Conservation (phyloP, 1,140 invertebrate genomes). For the Orius insidiosus region DNA sequence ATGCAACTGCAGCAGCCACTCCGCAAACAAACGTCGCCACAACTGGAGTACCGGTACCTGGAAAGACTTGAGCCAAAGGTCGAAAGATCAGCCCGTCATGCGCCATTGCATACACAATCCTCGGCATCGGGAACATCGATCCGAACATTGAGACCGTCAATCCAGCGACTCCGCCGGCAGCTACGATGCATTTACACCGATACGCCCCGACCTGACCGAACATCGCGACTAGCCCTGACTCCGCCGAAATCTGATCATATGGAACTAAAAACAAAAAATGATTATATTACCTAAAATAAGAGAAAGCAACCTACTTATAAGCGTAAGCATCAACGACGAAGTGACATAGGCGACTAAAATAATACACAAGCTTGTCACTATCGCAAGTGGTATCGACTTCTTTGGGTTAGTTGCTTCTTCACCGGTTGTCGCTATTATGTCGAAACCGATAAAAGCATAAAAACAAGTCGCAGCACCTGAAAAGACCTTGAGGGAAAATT, state of each 20-base stretch:
- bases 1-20: constrained; percentile 56
- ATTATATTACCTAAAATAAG: constrained; percentile 26
- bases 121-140: constrained; percentile 59
- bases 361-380: constrained; percentile 30
- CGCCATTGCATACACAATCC: constrained; percentile 74
- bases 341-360: too few relatives aligned
- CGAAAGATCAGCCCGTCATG: constrained; percentile 65
- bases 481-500: constrained; percentile 49
- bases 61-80: constrained; percentile 50
- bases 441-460: constrained; percentile 79
- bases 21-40: constrained; percentile 34
- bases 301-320: constrained; percentile 57
- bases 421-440: constrained; percentile 64
- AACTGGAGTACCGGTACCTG: constrained; percentile 10
- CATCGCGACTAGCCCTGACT: constrained; percentile 81
- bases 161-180: constrained; percentile 73
- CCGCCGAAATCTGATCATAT: constrained; percentile 62
- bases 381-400: constrained; percentile 37
- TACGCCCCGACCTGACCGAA: constrained; percentile 74
- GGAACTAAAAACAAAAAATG: constrained; percentile 43
- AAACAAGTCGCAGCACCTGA: constrained; percentile 80
- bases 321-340: constrained; percentile 42
- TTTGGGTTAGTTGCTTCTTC: constrained; percentile 44
- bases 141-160: constrained; percentile 88
- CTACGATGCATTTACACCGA: constrained; percentile 77